Percentiles rank a stretch among this genome's conserved stretches.
Evolutionary conservation across 2,888 invertebrate genomes (phyloP).

Genomic region (Drosophila pegasa): DNA sequence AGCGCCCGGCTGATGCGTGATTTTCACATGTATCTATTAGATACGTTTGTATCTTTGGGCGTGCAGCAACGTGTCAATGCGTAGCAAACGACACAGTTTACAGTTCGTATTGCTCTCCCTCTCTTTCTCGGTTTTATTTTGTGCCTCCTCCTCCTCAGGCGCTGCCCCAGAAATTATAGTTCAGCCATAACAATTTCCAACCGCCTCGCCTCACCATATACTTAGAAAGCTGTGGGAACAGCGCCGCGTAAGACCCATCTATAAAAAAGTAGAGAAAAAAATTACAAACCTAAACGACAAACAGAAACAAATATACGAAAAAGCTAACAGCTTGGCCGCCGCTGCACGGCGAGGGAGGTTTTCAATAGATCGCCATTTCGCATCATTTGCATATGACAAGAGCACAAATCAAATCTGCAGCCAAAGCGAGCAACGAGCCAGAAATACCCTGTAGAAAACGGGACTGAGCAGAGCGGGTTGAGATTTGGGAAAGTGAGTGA

Average conservation of each 20-base stretch:
- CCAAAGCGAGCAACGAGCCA: background rate
- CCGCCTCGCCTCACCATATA: slow-evolving; percentile 45
- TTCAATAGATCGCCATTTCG: slow-evolving; percentile 37
- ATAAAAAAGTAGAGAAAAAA: slow-evolving; percentile 1
- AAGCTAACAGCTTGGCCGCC: slow-evolving; percentile 64
- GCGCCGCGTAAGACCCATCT: slow-evolving; percentile 8
- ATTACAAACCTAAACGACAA: slow-evolving; percentile 6
- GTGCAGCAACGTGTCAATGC: slow-evolving; percentile 71
- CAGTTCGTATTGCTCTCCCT: slow-evolving; percentile 36
- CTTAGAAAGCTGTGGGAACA: slow-evolving; percentile 63
- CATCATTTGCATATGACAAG: slow-evolving; percentile 48
- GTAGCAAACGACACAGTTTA: slow-evolving; percentile 79
- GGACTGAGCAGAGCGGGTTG: too few species aligned
- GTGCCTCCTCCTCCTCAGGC: slow-evolving; percentile 2
- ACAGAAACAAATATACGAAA: slow-evolving; percentile 25
- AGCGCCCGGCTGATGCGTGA: slow-evolving; percentile 71
- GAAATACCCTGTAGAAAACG: slow-evolving; percentile 10
- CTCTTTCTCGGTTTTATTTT: background rate
- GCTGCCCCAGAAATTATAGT: slow-evolving; percentile 61
- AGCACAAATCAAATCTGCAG: slow-evolving; percentile 1
- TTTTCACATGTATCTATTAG: slow-evolving; percentile 82
- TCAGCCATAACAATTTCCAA: slow-evolving; percentile 57
- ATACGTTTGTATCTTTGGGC: slow-evolving; percentile 71
- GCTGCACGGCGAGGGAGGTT: slow-evolving; percentile 42
- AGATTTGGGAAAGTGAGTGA: background rate